Evolutionary conservation across 2,797 vertebrate species (phyloP).

Genomic region (Carduelis carduelis): DNA sequence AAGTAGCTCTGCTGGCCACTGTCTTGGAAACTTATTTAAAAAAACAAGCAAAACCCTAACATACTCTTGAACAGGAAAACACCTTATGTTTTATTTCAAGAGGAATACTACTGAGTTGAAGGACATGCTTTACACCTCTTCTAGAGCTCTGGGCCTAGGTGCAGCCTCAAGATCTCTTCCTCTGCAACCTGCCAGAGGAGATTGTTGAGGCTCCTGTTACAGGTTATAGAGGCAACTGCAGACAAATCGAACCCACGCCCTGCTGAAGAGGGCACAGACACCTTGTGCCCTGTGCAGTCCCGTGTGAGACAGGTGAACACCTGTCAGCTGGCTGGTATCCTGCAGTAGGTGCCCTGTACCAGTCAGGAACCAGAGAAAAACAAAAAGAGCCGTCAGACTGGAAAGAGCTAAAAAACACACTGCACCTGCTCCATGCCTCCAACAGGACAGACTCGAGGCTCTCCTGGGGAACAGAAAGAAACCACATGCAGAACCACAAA

Average conservation of each 20-base stretch:
- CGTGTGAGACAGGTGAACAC: not conserved
- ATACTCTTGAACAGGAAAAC: not conserved
- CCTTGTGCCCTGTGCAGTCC: not conserved
- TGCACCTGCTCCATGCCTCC: not conserved
- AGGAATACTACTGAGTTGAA: not conserved
- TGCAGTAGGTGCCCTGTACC: not conserved
- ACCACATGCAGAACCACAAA: not conserved
- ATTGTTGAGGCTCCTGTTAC: not conserved
- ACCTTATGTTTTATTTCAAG: not conserved
- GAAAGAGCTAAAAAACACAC: fast-evolving
- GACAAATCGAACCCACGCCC: not conserved
- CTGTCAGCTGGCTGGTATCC: too few relatives aligned
- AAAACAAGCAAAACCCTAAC: not conserved
- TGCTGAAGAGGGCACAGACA: not conserved
- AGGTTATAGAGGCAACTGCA: not conserved
- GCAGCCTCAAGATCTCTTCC: not conserved
- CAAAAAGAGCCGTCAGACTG: not conserved
- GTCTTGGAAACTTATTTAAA: not conserved
- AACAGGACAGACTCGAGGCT: fast-evolving
- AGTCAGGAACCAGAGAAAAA: not conserved
- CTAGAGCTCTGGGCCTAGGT: not conserved
- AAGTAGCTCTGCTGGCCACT: not conserved
- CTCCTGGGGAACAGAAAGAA: not conserved
- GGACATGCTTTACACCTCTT: fast-evolving
- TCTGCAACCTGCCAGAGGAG: not conserved